Conservation (phyloP, 2,113 vertebrate species). For the Tenrec ecaudatus region DNA sequence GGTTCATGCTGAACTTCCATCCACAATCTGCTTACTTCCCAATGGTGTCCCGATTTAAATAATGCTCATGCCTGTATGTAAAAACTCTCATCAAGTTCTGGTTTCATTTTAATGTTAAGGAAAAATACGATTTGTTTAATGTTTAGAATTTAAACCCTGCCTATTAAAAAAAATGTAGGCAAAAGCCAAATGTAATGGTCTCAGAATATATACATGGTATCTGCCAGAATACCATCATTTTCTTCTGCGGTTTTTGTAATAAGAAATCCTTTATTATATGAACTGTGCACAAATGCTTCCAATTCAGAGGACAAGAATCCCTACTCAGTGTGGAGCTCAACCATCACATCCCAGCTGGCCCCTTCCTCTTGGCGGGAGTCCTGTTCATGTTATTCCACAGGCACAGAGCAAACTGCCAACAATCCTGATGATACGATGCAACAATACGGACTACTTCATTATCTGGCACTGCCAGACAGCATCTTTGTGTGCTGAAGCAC, state of each 20-base stretch:
- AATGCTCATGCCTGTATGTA: not conserved
- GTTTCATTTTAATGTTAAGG: constrained; percentile 56
- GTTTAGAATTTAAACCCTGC: constrained; percentile 50
- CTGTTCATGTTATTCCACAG: constrained; percentile 76
- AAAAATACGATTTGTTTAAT: constrained; percentile 59
- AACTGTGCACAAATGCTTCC: constrained; percentile 84
- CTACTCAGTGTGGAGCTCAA: constrained; percentile 71
- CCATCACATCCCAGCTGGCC: constrained; percentile 74
- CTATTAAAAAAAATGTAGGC: not conserved
- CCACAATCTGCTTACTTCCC: constrained; percentile 26
- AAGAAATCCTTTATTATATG: constrained; percentile 82
- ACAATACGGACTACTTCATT: constrained; percentile 80
- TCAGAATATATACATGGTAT: constrained; percentile 49
- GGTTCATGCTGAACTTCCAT: not conserved
- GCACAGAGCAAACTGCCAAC: constrained; percentile 82
- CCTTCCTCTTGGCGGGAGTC: constrained; percentile 78
- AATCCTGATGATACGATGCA: constrained; percentile 81
- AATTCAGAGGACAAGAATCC: constrained; percentile 71
- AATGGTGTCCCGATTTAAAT: not conserved
- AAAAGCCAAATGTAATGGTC: constrained; percentile 62
- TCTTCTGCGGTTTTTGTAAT: constrained; percentile 83
- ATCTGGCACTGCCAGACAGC: constrained; percentile 80
- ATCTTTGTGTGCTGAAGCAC: constrained; percentile 81
- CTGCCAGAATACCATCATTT: constrained; percentile 81
- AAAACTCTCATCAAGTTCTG: not conserved